Percentiles rank a stretch among this genome's conserved stretches.
Conservation (phyloP, 2,797 vertebrate species). For the Sebastes taczanowskii region DNA sequence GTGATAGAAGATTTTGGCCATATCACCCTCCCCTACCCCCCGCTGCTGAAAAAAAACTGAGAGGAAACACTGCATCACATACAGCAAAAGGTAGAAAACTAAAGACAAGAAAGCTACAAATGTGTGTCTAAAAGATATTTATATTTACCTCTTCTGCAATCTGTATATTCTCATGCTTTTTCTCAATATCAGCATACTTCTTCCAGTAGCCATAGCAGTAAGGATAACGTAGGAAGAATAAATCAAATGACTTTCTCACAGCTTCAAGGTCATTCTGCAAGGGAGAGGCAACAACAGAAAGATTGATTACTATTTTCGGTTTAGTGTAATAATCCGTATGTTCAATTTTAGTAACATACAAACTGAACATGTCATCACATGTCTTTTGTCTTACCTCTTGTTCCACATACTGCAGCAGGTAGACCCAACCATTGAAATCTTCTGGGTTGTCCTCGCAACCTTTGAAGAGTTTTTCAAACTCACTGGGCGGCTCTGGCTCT, state of each 20-base stretch:
- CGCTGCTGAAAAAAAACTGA: no score
- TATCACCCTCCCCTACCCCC: no score
- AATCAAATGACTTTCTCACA: constrained; percentile 92
- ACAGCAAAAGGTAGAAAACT: background rate
- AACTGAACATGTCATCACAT: background rate
- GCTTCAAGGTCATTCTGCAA: constrained; percentile 89
- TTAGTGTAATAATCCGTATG: background rate
- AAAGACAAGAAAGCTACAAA: background rate
- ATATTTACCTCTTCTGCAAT: constrained; percentile 94
- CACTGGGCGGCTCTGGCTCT: constrained; percentile 83
- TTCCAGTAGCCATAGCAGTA: constrained; percentile 99
- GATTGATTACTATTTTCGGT: background rate
- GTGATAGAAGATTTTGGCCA: no score
- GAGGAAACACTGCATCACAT: background rate
- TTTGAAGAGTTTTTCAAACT: constrained; percentile 95
- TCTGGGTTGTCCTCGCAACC: constrained; percentile 93
- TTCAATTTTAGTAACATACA: background rate
- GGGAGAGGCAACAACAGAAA: background rate
- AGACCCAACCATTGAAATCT: constrained; percentile 98
- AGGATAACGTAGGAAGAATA: constrained; percentile 94
- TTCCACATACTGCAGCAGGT: constrained; percentile 95
- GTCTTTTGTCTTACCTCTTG: constrained; percentile 89
- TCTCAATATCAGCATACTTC: constrained; percentile 97
- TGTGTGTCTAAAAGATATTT: background rate
- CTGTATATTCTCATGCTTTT: constrained; percentile 90